Base-by-base conservation (phyloP, 2,113 vertebrate species). In the Noturus placidus region DNA sequence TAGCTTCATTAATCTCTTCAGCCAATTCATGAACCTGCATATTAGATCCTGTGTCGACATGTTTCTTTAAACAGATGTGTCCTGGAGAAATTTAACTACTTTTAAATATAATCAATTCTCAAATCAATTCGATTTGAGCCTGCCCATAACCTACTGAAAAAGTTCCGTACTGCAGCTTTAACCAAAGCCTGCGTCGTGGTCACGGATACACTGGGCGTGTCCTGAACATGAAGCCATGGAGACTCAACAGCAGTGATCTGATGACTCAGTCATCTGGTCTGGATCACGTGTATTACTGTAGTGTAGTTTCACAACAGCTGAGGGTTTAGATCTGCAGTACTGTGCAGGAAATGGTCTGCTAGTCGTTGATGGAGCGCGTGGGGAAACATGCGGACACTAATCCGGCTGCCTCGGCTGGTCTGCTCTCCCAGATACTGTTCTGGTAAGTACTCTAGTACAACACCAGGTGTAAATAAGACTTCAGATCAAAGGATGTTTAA, bases 371-470 rank as follows among this genome's bases (percentile, higher is more conserved):
- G 95, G 94, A 94, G 30, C 88, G 90, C 17, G 83, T 91, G 57
- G 67, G 63, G 0, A 92, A 89, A 89, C 84, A 93, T 70, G 85
- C 35, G 11, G 95, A 93, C 80, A 93, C 80, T 0, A 96, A 96
- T 91, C 95, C 95, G 4, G 84, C 88, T 1, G 94, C 92, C 0
- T 93, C 92, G 6, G 95, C 95, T 15, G 92, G 89, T 91, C 0
- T 94, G 10, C 59, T 95, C 27, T 96, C 95, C 1, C 91, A 89
- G 88, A 50, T 96, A 3, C 90, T 95, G 52, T 96, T 96, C 92
- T 96, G 95, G 95, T 96, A 82, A 92, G 95, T 94, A 78, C 17
- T 13, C 20, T 52, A 27, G 33, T 27, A 25, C 54, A 27, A 1
- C 4, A 1, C 0, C 56, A 17, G 56, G 4, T 27, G 7, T 22